Base-by-base conservation (phyloP, 2,888 invertebrate species). In the Lasioglossum villosulum region DNA sequence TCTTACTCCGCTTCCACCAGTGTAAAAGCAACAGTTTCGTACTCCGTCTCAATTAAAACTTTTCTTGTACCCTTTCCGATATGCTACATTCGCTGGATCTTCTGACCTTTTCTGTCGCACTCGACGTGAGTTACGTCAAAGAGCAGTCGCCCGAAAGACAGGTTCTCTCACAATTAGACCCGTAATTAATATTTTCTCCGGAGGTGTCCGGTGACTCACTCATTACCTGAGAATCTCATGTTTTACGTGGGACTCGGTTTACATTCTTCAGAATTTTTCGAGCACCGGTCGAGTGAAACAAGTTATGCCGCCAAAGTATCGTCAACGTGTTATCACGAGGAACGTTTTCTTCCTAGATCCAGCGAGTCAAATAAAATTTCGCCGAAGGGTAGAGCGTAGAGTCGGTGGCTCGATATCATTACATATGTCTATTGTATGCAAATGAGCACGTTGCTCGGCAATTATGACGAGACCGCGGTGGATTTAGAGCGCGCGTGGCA, bases 401-500 rank as follows among this genome's bases (percentile, higher is more conserved):
- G 27, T 63, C 27, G 59, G 16, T 6, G 59, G 59, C 30, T 2
- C 63, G 63, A 16, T 16, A 2, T 30, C 30, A 6, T 63, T 63
- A 14, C 42, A 42, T 14, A 63, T 30, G 63, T 30, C 30, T 63
- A 30, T 30, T 63, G 63, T 30, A 63, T 63, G 63, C 30, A 30
- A 63, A 63, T 30, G 30, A 30, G n/a, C 30, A 30, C 63, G 63
- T 63, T 63, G 63, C 63, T 30, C 63, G 63, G 63, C 63, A 63
- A 63, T 63, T 63, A 63, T 63, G 63, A 63, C 27, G 63, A 63
- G 63, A 63, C 63, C 63, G 14, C n/a, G 27, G 63, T 30, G 30
- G 30, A 63, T 30, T 63, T 63, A 63, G 63, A 63, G 63, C 63
- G 30, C 63, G 63, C 63, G 63, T 63, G 63, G 63, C 63, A 30